Base-by-base conservation (phyloP, 2,113 vertebrate species). In the Larimichthys crocea region DNA sequence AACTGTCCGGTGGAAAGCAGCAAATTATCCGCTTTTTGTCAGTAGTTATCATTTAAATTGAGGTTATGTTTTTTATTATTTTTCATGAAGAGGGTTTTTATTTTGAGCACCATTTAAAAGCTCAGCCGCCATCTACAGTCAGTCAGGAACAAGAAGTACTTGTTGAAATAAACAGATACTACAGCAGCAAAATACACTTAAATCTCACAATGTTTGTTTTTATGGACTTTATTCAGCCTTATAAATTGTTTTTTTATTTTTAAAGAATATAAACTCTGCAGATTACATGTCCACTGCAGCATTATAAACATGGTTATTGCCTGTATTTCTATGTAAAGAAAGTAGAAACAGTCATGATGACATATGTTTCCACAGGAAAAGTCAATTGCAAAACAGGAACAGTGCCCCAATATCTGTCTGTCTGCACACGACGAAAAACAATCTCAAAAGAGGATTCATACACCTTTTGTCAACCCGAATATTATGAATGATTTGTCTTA, bases 41-140 rank as follows among this genome's bases (percentile, higher is more conserved):
- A 40, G 49, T 2, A 17, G 11, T 15, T 7, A 1, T 24, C 1
- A 66, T 55, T 22, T 24, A 48, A 48, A 15, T 12, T 2, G 10
- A 5, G 1, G 0, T 40, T 48, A 3, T 59, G 3, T 69, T 26
- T 26, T 48, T 49, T 49, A 10, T 26, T 62, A 1, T 20, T 55
- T 3, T 52, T 19, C 15, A 4, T 22, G 22, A 40, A 35, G 31
- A 35, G 22, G 49, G 16, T 0, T 65, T 62, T 79, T 61, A 20
- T 73, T 74, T 44, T n/a, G 3, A 61, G 56, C 61, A 9, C 55
- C 16, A 44, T 67, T 75, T 9, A 26, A 75, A 76, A 82, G 53
- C 57, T 64, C 62, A 83, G 44, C 80, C 76, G 84, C 80, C 80
- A 63, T 77, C 79, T 89, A 61, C 72, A 15, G 82, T 0, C 69